Conservation (phyloP, 2,113 vertebrate genomes). For the Dolichallabes microphthalmus region DNA sequence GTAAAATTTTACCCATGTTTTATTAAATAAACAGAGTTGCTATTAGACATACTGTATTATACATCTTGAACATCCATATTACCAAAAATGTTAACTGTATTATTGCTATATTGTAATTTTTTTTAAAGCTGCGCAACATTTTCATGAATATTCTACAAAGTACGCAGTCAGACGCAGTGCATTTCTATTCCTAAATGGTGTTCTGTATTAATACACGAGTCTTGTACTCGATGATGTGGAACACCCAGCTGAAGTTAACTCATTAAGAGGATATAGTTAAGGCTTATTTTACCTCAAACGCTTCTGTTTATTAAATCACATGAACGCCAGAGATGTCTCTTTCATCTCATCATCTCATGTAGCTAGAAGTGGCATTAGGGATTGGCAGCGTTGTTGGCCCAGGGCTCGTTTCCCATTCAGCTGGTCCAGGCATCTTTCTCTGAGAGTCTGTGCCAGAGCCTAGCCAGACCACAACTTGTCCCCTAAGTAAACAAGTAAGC, state of each 20-base stretch:
- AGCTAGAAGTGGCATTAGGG: conserved; percentile 22
- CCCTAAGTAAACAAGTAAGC: conserved; percentile 29
- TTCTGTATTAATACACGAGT: neutral
- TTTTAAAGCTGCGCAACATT: no score
- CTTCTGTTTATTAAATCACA: neutral
- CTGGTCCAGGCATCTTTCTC: neutral
- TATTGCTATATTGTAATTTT: no score
- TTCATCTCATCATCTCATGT: conserved; percentile 31
- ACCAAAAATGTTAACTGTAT: no score
- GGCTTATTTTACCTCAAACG: neutral
- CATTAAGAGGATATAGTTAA: neutral
- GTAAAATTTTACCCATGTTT: no score
- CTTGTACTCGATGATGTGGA: neutral
- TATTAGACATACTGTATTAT: neutral
- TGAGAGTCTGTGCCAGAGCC: neutral
- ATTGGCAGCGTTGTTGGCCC: conserved; percentile 22
- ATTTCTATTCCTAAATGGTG: neutral
- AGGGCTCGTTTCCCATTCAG: conserved; percentile 5
- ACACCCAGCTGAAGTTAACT: neutral
- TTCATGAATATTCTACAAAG: neutral
- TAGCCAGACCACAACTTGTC: conserved; percentile 29
- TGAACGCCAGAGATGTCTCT: neutral
- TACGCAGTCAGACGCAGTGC: neutral
- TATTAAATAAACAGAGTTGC: neutral
- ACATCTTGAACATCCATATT: no score